Percentiles rank a stretch among this genome's conserved stretches.
These are phyloP conservation scores for Pollimyrus isidori DNA, from an alignment of 2,113 vertebrate species.

Conservation along the genomic window DNA sequence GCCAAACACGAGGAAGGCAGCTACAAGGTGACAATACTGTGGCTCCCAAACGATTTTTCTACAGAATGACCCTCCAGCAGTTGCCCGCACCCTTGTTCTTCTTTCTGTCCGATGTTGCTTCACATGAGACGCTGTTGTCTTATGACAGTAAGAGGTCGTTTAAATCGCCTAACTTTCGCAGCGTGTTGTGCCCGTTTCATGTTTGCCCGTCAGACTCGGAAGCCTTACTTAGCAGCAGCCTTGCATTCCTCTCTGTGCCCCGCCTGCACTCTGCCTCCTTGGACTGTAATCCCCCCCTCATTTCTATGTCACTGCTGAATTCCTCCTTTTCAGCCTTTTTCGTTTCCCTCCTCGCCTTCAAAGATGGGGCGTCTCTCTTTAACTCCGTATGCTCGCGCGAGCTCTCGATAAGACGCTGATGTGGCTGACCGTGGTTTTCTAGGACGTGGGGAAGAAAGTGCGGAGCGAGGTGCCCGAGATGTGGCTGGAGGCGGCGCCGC, in stretches of 20 bases:
- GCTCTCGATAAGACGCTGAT: neutral
- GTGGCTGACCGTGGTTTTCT: slow-evolving; percentile 29
- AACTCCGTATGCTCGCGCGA: neutral
- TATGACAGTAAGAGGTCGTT: neutral
- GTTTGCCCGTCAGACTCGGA: neutral
- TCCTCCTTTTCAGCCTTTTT: neutral
- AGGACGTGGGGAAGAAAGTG: slow-evolving; percentile 81
- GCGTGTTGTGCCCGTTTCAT: neutral
- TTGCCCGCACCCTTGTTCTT: neutral
- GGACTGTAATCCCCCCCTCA: neutral
- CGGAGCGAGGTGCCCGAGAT: slow-evolving; percentile 91
- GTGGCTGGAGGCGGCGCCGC: slow-evolving; percentile 91
- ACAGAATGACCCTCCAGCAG: neutral
- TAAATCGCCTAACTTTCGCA: neutral
- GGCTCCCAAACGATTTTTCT: neutral
- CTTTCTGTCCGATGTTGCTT: neutral
- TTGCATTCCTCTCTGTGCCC: neutral
- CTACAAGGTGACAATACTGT: slow-evolving; percentile 87
- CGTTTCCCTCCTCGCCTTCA: neutral
- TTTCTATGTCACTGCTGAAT: neutral
- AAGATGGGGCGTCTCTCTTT: neutral
- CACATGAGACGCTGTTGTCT: neutral
- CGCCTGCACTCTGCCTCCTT: neutral
- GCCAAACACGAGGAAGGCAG: slow-evolving; percentile 76
- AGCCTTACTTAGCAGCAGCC: neutral